These are phyloP conservation scores for Motacilla tschutschensis DNA, from an alignment of 2,113 vertebrate genomes.

Conservation along the genomic window DNA sequence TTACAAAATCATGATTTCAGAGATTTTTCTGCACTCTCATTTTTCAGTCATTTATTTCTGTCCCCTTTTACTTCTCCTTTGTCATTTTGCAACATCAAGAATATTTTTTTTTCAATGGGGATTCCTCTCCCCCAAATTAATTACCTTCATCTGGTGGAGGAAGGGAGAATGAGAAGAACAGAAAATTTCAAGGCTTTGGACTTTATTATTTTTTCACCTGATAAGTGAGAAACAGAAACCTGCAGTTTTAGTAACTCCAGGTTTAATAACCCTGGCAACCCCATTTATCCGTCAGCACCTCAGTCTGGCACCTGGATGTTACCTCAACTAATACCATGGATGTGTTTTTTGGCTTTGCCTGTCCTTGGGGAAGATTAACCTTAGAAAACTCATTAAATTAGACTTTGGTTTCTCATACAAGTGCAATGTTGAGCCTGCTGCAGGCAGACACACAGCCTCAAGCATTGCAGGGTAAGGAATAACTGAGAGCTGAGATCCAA, in stretches of 20 bases:
- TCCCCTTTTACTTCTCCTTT: neutral
- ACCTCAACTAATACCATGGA: neutral
- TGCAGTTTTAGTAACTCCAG: neutral
- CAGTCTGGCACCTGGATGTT: neutral
- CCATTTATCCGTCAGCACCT: neutral
- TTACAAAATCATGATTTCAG: neutral
- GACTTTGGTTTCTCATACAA: neutral
- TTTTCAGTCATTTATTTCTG: neutral
- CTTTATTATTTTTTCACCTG: neutral
- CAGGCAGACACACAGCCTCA: neutral
- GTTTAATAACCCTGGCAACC: neutral
- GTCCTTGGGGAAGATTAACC: neutral
- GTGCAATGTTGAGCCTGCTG: neutral
- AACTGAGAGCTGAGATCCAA: neutral
- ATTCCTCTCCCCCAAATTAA: too few species aligned
- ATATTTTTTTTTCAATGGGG: neutral
- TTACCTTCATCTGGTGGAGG: neutral
- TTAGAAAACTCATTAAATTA: neutral
- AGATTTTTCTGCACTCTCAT: neutral
- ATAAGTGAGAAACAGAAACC: neutral
- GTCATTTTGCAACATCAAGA: neutral
- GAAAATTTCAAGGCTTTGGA: neutral
- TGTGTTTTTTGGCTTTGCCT: neutral
- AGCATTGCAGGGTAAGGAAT: neutral
- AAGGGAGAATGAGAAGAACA: neutral